These are phyloP conservation scores for Microctonus hyperodae DNA, from an alignment of 2,888 invertebrate genomes.

Conservation along the genomic window DNA sequence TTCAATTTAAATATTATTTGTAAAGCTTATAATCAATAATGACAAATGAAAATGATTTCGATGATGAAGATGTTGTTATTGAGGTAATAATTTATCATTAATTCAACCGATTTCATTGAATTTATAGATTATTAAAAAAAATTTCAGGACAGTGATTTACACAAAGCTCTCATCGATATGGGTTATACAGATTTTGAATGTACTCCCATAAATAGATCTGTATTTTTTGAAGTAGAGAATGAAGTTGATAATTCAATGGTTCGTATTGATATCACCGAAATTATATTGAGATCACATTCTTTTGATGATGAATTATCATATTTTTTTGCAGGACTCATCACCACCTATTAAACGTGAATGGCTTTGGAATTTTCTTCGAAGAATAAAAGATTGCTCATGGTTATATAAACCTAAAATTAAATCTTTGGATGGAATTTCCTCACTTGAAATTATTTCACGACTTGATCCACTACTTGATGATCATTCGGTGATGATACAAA, in stretches of 20 bases:
- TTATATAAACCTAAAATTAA: slow-evolving; percentile 32
- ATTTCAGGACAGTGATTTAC: slow-evolving; percentile 54
- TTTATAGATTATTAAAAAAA: slow-evolving; percentile 6
- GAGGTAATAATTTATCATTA: slow-evolving; percentile 47
- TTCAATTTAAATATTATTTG: background rate
- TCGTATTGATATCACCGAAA: background rate
- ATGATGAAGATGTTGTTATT: slow-evolving; percentile 54
- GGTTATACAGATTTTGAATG: slow-evolving; percentile 56
- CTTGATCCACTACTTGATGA: slow-evolving; percentile 53
- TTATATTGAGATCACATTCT: background rate
- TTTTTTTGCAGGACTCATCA: slow-evolving; percentile 15
- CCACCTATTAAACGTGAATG: background rate
- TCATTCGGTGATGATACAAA: slow-evolving; percentile 48
- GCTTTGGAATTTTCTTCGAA: background rate
- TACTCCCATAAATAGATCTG: slow-evolving; percentile 35
- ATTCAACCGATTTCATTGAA: background rate
- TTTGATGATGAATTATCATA: background rate
- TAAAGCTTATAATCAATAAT: background rate
- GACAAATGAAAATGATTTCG: slow-evolving; percentile 27
- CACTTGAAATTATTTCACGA: slow-evolving; percentile 48
- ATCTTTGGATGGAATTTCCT: slow-evolving; percentile 30
- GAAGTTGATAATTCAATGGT: slow-evolving; percentile 18
- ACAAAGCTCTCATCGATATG: slow-evolving; percentile 48
- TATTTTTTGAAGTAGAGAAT: slow-evolving; percentile 20
- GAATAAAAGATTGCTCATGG: background rate